Percentiles rank a stretch among this genome's conserved stretches.
Conservation (phyloP, 2,888 invertebrate species). For the Macropis europaea region DNA sequence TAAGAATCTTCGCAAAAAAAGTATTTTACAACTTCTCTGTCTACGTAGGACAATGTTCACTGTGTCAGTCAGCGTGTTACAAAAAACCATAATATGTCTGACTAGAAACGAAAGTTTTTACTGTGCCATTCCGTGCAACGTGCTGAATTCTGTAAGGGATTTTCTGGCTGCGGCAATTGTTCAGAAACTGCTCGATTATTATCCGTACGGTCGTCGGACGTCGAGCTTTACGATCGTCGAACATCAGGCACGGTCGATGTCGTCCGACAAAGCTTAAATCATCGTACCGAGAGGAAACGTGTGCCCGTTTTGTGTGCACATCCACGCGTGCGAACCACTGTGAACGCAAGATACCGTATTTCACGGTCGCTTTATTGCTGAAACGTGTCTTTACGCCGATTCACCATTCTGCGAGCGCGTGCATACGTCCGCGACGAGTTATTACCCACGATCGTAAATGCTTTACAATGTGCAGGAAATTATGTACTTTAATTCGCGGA, state of each 20-base stretch:
- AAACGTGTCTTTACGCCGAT: slow-evolving; percentile 45
- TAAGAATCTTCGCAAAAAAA: too few relatives aligned
- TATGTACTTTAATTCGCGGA: slow-evolving; percentile 7
- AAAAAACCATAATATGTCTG: too few relatives aligned
- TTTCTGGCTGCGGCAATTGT: neutral
- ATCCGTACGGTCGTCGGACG: neutral
- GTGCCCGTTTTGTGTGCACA: neutral
- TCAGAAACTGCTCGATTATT: neutral
- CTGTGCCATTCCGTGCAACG: neutral
- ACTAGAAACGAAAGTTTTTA: too few relatives aligned
- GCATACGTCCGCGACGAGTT: slow-evolving; percentile 3
- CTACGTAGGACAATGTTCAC: too few relatives aligned
- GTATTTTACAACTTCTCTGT: too few relatives aligned
- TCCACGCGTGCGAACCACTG: neutral
- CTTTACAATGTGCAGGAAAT: neutral
- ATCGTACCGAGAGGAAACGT: neutral
- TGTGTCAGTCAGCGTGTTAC: too few relatives aligned
- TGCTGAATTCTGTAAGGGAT: neutral
- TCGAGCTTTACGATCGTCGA: slow-evolving; percentile 27
- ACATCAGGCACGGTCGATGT: neutral
- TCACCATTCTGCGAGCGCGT: slow-evolving; percentile 13
- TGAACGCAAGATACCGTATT: slow-evolving; percentile 19
- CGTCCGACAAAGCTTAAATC: slow-evolving; percentile 22
- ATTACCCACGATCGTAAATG: slow-evolving; percentile 11
- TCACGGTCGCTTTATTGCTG: slow-evolving; percentile 44